phyloP scores from a whole-genome alignment of 2,113 vertebrate genomes.

The Ophthalmolycus amberensis region DNA sequence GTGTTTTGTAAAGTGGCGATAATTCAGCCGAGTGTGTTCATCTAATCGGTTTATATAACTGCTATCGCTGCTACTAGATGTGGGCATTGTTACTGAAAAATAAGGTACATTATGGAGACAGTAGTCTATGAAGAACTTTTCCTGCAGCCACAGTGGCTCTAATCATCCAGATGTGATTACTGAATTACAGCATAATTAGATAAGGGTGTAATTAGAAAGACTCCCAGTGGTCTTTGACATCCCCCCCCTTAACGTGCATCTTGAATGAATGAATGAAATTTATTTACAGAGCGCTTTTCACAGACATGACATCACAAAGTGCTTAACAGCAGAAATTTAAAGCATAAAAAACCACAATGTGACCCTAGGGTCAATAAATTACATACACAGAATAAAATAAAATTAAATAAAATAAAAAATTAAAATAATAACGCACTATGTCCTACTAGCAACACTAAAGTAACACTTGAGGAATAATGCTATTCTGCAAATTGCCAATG shows the following conservation, averaged over 20 bases:
- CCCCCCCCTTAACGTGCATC: neutral
- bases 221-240: neutral
- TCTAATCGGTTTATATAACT: conserved; percentile 31
- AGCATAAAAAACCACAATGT: too few relatives aligned
- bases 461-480: neutral
- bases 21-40: conserved; percentile 32
- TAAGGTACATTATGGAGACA: neutral
- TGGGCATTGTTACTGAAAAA: neutral
- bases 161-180: neutral
- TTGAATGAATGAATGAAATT: too few relatives aligned
- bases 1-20: conserved; percentile 33
- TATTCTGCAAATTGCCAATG: neutral
- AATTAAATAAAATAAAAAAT: too few relatives aligned
- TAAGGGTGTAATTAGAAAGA: neutral
- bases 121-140: neutral
- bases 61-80: conserved; percentile 8
- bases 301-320: too few relatives aligned
- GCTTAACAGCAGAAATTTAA: too few relatives aligned
- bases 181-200: neutral
- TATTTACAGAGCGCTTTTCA: too few relatives aligned
- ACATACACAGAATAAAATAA: too few relatives aligned
- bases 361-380: too few relatives aligned
- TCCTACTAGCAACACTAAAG: neutral
- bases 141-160: neutral
- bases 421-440: too few relatives aligned